phyloP scores from a whole-genome alignment of 2,888 invertebrate genomes.

The Drosophila yooni region DNA sequence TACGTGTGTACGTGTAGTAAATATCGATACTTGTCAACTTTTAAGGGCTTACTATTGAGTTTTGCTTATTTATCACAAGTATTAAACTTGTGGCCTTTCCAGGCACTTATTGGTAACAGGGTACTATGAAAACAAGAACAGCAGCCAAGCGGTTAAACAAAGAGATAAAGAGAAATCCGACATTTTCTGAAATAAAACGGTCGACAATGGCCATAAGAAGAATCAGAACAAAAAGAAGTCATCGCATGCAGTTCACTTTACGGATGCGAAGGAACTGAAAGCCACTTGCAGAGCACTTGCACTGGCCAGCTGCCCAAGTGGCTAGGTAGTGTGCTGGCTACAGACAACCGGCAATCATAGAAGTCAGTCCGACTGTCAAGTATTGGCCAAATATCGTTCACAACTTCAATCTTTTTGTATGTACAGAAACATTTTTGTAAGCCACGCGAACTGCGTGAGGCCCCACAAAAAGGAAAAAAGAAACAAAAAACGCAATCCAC shows the following conservation, averaged over 20 bases:
- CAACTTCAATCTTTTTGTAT: slow-evolving; percentile 9
- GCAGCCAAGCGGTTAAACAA: slow-evolving; percentile 33
- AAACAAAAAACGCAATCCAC: slow-evolving; percentile 14
- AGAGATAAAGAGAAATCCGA: slow-evolving; percentile 6
- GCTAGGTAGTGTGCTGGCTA: slow-evolving; percentile 9
- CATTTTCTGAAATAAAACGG: slow-evolving; percentile 49
- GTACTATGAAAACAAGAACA: slow-evolving; percentile 1
- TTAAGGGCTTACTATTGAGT: not conserved
- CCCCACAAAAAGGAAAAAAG: not conserved
- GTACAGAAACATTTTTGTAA: slow-evolving; percentile 23
- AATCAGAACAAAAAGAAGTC: slow-evolving; percentile 6
- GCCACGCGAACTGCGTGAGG: slow-evolving; percentile 9
- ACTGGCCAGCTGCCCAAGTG: slow-evolving; percentile 11
- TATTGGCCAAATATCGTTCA: slow-evolving; percentile 42
- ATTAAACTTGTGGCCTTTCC: not conserved
- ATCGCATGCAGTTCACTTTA: slow-evolving; percentile 29
- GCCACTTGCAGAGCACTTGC: slow-evolving; percentile 18
- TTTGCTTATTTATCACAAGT: not conserved
- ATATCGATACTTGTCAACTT: slow-evolving; percentile 5
- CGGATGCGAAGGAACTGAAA: slow-evolving; percentile 18
- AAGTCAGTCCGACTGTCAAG: slow-evolving; percentile 35
- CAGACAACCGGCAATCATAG: slow-evolving; percentile 41
- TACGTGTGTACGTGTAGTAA: not conserved
- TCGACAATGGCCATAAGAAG: slow-evolving; percentile 23
- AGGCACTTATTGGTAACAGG: slow-evolving; percentile 5